Percentiles rank a stretch among this genome's conserved stretches.
Conservation (phyloP, 2,888 invertebrate species). For the Lottia scabra region DNA sequence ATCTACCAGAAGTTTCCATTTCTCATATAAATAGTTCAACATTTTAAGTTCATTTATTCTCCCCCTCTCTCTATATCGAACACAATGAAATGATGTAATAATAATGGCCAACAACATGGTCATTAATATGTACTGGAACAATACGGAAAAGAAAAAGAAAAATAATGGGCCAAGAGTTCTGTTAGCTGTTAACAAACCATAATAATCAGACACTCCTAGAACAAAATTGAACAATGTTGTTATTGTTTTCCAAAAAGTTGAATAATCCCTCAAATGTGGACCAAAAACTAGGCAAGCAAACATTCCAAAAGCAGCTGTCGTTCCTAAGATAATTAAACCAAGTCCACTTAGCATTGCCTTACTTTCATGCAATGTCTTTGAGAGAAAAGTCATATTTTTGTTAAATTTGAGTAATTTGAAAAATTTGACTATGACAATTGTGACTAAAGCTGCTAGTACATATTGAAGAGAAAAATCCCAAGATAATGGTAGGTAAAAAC, state of each 20-base stretch:
- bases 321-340: conserved; percentile 26
- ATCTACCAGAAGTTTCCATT: background rate
- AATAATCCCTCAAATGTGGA: conserved; percentile 30
- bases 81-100: conserved; percentile 34
- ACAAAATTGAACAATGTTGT: conserved; percentile 41
- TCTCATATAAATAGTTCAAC: background rate
- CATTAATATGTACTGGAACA: conserved; percentile 37
- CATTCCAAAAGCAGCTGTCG: conserved; percentile 38
- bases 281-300: conserved; percentile 40
- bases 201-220: conserved; percentile 42
- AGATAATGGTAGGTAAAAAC: conserved; percentile 43
- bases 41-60: background rate
- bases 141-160: conserved; percentile 39
- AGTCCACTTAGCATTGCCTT: conserved; percentile 32
- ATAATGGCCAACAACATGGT: conserved; percentile 44
- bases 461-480: conserved; percentile 43
- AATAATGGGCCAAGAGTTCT: conserved; percentile 40
- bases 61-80: background rate
- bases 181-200: conserved; percentile 28
- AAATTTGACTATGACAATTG: conserved; percentile 43
- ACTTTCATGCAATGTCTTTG: conserved; percentile 31
- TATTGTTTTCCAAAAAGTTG: conserved; percentile 23
- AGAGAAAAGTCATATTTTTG: conserved; percentile 36
- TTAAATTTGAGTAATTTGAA: conserved; percentile 47
- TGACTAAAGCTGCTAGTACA: conserved; percentile 40